Evolutionary conservation across 2,888 invertebrate species (phyloP).

Genomic region (Chalcis sispes): DNA sequence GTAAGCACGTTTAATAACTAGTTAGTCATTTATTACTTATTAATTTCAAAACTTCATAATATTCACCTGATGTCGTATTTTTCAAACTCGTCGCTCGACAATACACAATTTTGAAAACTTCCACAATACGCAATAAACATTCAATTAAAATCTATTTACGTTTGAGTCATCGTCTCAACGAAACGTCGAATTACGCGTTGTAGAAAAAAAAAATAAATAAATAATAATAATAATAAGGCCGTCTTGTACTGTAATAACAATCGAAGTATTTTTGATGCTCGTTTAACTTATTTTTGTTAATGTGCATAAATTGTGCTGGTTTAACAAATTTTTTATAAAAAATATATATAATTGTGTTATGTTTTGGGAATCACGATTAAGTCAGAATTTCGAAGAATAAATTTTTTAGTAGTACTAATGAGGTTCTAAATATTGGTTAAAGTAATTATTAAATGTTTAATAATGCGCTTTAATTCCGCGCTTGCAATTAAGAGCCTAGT

Average conservation of each 20-base stretch:
- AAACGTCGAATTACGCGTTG: constrained; percentile 20
- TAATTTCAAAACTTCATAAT: constrained; percentile 5
- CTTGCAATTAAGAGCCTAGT: too few species aligned
- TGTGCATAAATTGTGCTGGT: background rate
- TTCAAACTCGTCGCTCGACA: background rate
- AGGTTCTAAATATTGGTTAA: too few species aligned
- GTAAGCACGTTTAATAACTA: background rate
- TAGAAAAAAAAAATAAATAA: too few species aligned
- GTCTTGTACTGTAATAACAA: constrained; percentile 19
- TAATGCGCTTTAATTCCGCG: too few species aligned
- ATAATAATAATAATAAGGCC: too few species aligned
- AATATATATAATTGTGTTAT: too few species aligned
- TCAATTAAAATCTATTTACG: constrained; percentile 36
- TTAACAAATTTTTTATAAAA: constrained; percentile 10
- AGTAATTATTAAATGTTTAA: too few species aligned
- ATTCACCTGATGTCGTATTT: constrained; percentile 5
- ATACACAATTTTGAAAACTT: background rate
- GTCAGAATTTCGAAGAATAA: too few species aligned
- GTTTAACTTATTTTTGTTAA: background rate
- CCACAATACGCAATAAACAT: constrained; percentile 29
- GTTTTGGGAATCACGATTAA: too few species aligned
- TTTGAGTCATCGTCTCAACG: background rate
- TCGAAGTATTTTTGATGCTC: background rate
- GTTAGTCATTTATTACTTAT: constrained; percentile 3
- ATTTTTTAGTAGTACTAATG: too few species aligned